A percentile compares a stretch with the other conserved stretches of the same genome.
Conservation (phyloP, 2,797 vertebrate species). For the Allochrocebus solatus region DNA sequence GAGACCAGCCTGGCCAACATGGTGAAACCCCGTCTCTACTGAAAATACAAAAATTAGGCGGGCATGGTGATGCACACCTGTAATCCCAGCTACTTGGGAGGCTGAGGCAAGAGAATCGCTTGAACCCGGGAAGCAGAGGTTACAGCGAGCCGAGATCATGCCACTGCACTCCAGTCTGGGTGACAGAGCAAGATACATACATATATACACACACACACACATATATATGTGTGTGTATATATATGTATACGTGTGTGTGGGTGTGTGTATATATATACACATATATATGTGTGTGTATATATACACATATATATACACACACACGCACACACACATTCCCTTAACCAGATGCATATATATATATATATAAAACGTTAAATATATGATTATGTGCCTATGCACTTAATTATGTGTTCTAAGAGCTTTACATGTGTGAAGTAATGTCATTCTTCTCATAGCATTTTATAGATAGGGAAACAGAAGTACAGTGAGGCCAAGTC, state of each 20-base stretch:
- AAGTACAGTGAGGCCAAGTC: neutral
- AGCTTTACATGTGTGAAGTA: neutral
- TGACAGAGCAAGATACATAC: neutral
- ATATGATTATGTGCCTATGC: neutral
- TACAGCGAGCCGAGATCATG: neutral
- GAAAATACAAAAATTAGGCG: neutral
- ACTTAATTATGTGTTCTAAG: neutral
- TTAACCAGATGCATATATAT: no score
- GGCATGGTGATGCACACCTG: neutral
- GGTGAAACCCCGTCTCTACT: neutral
- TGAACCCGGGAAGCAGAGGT: neutral
- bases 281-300: no score
- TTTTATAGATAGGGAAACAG: neutral
- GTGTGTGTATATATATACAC: no score
- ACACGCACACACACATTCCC: no score
- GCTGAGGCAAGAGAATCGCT: neutral
- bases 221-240: no score
- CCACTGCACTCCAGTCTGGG: neutral
- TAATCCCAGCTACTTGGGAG: neutral
- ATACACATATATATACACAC: no score
- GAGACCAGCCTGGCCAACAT: neutral
- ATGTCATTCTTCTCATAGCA: neutral
- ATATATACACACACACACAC: accelerated
- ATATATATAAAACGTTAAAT: neutral
- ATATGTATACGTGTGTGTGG: no score